phyloP scores from a whole-genome alignment of 2,113 vertebrate species.

The Bubo bubo region DNA sequence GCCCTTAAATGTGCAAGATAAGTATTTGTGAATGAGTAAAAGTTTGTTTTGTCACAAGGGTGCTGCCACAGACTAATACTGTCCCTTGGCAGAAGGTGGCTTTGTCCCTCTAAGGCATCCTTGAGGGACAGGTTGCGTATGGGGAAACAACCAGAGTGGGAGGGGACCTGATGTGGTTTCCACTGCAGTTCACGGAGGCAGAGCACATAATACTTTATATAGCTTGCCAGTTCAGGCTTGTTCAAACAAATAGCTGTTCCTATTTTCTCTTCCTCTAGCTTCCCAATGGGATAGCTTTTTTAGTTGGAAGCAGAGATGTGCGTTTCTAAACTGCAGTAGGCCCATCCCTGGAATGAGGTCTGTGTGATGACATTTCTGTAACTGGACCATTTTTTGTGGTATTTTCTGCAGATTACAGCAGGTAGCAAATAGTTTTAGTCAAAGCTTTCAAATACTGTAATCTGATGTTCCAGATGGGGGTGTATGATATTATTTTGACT shows the following conservation, averaged over 20 bases:
- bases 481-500: background rate
- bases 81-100: background rate
- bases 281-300: background rate
- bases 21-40: background rate
- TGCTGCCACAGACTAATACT: rapidly evolving
- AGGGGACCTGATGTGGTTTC: background rate
- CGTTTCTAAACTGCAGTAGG: background rate
- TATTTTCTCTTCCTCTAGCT: background rate
- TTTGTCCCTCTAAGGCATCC: background rate
- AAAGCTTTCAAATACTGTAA: slow-evolving; percentile 27
- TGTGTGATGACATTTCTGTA: background rate
- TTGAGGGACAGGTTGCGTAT: background rate
- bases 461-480: slow-evolving; percentile 12
- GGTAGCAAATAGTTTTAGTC: slow-evolving; percentile 26
- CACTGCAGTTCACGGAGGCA: background rate
- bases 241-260: background rate
- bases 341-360: background rate
- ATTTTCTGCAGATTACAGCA: slow-evolving; percentile 38
- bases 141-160: no score
- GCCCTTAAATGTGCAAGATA: background rate
- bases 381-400: background rate
- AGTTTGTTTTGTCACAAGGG: background rate
- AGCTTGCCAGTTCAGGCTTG: background rate
- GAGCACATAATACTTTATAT: background rate
- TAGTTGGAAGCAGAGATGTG: background rate